Conservation (phyloP, 2,797 vertebrate genomes). For the Pseudochaenichthys georgianus region DNA sequence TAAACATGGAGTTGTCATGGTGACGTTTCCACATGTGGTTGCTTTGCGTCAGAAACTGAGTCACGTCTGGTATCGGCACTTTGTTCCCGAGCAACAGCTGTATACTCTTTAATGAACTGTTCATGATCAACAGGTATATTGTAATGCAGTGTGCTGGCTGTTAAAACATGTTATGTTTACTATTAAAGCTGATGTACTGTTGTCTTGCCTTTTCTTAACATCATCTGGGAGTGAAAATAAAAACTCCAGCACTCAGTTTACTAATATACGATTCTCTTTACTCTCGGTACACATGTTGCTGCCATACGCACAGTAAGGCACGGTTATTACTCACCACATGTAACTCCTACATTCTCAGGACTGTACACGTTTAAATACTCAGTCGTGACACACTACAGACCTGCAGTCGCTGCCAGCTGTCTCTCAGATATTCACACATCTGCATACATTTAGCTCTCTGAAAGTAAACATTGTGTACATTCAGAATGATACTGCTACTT, state of each 20-base stretch:
- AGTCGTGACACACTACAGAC: slow-evolving; percentile 31
- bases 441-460: slow-evolving; percentile 55
- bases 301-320: slow-evolving; percentile 72
- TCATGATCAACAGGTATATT: slow-evolving; percentile 54
- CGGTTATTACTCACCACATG: slow-evolving; percentile 60
- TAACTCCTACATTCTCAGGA: slow-evolving; percentile 51
- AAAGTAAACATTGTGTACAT: slow-evolving; percentile 42
- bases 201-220: slow-evolving; percentile 12
- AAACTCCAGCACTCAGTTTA: slow-evolving; percentile 31
- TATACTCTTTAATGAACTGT: slow-evolving; percentile 47
- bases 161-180: slow-evolving; percentile 61
- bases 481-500: slow-evolving; percentile 17
- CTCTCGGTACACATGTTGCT: slow-evolving; percentile 62
- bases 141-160: slow-evolving; percentile 62
- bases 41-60: slow-evolving; percentile 43
- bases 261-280: slow-evolving; percentile 58
- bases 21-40: slow-evolving; percentile 42
- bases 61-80: slow-evolving; percentile 37
- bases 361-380: slow-evolving; percentile 45
- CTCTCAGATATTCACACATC: slow-evolving; percentile 52
- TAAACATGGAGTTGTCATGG: slow-evolving; percentile 32
- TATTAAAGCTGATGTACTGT: slow-evolving; percentile 66
- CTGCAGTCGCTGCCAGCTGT: slow-evolving; percentile 29
- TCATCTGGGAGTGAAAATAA: slow-evolving; percentile 18
- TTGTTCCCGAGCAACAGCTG: slow-evolving; percentile 39